Base-by-base conservation (phyloP, 2,888 invertebrate species). In the Sussaba pulchella region DNA sequence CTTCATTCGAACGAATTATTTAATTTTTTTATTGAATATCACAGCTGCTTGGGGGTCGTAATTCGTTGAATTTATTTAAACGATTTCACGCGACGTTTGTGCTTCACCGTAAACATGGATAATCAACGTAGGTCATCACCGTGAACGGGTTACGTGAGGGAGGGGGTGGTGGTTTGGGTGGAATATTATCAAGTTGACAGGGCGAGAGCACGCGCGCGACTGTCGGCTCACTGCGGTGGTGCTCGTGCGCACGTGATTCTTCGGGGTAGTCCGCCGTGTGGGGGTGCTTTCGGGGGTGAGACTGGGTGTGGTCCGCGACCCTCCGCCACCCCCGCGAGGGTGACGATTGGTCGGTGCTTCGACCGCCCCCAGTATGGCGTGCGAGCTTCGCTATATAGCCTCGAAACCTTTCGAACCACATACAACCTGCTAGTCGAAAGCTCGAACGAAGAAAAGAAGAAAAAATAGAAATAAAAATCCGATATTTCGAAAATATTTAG, bases 321-420 rank as follows among this genome's bases (percentile, higher is more conserved):
- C 87, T 87, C 87, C 47, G 83, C 83, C 85, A 87, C 87, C 86
- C 87, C 84, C 86, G 84, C 82, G 41, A 82, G 57, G 73, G 63
- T 85, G 83, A 83, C 86, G 87, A 91, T 91, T 91, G 90, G 92
- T 82, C 83, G 84, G 78, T 67, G 61, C 82, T 71, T 81, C 82
- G 86, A 88, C 90, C 90, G 91, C 91, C 91, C 85, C 88, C 89
- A 91, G 88, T 87, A 92, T 92, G 91, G 92, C 91, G 91, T 86
- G 84, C 83, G 81, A 54, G 67, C 59, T 70, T 67, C 61, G 61
- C 70, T 57, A 72, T 57, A 72, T 21, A 19, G 43, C 19, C 26
- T 10, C 24, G 19, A 64, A 31, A 31, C 71, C 75, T 59, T 70
- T 79, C 63, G 19, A n/a, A 78, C 52, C 69, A 50, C 57, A 69